Percentiles rank a stretch among this genome's conserved stretches.
phyloP scores from a whole-genome alignment of 2,113 vertebrate species.

The Syngnathoides biaculeatus region DNA sequence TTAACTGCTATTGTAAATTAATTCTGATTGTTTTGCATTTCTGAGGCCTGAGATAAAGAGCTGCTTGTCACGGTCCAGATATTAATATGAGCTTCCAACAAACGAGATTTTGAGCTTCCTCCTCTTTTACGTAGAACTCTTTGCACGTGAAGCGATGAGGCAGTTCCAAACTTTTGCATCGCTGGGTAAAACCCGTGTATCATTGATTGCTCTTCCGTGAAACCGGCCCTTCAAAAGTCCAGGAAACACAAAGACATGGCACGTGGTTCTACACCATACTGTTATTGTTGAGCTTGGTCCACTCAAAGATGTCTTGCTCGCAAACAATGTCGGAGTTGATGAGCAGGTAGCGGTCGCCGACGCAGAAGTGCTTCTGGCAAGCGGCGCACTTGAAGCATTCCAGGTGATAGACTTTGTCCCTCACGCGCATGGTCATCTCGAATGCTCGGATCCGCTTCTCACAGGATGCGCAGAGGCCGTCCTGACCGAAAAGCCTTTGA shows the following conservation, averaged over 20 bases:
- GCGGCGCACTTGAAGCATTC: constrained; percentile 98
- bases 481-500: constrained; percentile 92
- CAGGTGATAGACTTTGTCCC: constrained; percentile 98
- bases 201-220: constrained; percentile 11
- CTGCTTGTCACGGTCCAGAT: constrained; percentile 29
- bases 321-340: constrained; percentile 99
- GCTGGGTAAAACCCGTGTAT: constrained; percentile 10
- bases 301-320: constrained; percentile 98
- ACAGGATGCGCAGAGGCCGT: constrained; percentile 92
- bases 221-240: not conserved
- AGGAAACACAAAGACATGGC: no score
- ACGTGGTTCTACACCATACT: constrained; percentile 44
- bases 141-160: constrained; percentile 15
- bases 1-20: constrained; percentile 36
- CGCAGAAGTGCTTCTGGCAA: constrained; percentile 99
- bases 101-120: constrained; percentile 4
- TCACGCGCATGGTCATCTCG: constrained; percentile 98
- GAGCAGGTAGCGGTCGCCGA: constrained; percentile 96
- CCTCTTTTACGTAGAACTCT: constrained; percentile 4
- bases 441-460: constrained; percentile 97
- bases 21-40: constrained; percentile 36
- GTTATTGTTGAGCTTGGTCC: constrained; percentile 93
- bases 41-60: constrained; percentile 8
- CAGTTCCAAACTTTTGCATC: constrained; percentile 8
- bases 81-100: constrained; percentile 11